phyloP scores from a whole-genome alignment of 2,888 invertebrate genomes.

The Agonopterix subpropinquella region DNA sequence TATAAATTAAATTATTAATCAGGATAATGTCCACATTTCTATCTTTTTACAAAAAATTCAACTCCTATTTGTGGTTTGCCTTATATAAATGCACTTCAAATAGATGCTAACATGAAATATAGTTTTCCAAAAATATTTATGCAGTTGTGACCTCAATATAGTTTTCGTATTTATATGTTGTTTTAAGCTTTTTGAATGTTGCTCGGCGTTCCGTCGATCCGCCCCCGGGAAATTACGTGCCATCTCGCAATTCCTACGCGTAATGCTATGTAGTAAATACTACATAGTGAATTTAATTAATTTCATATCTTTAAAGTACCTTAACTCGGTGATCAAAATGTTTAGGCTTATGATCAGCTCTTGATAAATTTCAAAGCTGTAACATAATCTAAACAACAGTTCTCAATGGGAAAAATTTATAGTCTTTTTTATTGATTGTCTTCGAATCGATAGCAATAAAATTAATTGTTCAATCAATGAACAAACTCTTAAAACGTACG shows the following conservation, averaged over 20 bases:
- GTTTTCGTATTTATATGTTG: no score
- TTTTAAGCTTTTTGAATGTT: not conserved
- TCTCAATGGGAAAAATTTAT: no score
- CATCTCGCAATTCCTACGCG: constrained; percentile 42
- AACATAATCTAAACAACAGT: no score
- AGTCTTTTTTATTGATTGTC: not conserved
- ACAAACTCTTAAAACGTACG: not conserved
- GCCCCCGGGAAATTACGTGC: constrained; percentile 57
- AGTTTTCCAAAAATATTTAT: no score
- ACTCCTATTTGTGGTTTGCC: no score
- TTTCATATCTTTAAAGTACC: constrained; percentile 31
- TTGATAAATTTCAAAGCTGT: no score
- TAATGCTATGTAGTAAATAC: constrained; percentile 18
- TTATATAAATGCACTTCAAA: no score
- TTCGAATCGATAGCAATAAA: not conserved
- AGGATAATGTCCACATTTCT: no score
- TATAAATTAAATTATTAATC: no score
- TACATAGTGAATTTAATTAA: constrained; percentile 49
- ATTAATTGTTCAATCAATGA: not conserved
- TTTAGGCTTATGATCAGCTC: not conserved
- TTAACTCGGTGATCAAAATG: not conserved
- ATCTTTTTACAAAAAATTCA: no score
- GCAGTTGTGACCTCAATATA: no score
- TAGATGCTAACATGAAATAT: no score
- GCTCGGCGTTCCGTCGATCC: constrained; percentile 26